These are phyloP conservation scores for Cordilura impudica DNA, from an alignment of 2,888 invertebrate genomes.

Conservation along the genomic window DNA sequence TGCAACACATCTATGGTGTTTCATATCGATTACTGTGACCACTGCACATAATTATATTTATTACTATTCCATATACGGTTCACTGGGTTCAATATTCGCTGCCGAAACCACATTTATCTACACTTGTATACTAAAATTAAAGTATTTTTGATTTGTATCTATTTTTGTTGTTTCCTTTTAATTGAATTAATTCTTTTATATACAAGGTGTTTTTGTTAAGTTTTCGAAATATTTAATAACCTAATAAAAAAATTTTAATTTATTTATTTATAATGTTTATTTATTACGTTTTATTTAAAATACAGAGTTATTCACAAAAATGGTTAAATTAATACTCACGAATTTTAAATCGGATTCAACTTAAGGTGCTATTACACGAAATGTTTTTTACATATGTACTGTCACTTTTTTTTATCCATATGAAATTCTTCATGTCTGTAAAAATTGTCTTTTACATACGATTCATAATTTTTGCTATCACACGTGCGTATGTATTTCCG, in stretches of 20 bases:
- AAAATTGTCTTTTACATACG: no score
- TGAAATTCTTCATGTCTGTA: no score
- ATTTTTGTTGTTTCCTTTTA: background rate
- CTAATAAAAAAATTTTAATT: background rate
- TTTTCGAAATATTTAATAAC: background rate
- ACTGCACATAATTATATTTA: background rate
- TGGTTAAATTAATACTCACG: no score
- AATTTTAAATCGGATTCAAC: no score
- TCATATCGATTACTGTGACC: background rate
- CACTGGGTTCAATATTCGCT: slow-evolving; percentile 26
- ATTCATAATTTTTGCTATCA: no score
- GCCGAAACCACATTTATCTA: slow-evolving; percentile 27
- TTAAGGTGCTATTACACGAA: no score
- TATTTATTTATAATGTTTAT: no score
- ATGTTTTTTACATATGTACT: no score
- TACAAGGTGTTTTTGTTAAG: background rate
- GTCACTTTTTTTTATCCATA: no score
- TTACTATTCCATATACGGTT: slow-evolving; percentile 7
- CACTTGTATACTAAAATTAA: slow-evolving; percentile 19
- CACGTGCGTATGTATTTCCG: no score
- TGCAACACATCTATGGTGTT: slow-evolving; percentile 14
- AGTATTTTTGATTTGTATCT: slow-evolving; percentile 3
- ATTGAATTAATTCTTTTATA: background rate
- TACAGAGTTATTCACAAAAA: no score
- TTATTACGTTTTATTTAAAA: no score